Conservation (phyloP, 2,113 vertebrate genomes). For the Toxostoma redivivum region DNA sequence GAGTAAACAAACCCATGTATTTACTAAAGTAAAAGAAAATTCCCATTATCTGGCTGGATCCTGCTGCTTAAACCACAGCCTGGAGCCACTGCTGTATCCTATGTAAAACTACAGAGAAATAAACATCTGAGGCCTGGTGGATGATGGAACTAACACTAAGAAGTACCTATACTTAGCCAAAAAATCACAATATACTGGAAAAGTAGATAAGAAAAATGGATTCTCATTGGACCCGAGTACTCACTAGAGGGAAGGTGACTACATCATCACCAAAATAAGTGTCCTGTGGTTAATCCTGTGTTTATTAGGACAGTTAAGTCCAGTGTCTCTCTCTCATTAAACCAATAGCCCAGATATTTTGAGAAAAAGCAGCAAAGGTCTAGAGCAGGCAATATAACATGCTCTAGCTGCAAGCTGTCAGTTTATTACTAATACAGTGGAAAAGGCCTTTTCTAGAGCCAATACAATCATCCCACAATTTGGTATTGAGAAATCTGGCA, state of each 20-base stretch:
- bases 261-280: not conserved
- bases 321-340: not conserved
- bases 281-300: not conserved
- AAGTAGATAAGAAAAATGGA: not conserved
- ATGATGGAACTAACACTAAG: not conserved
- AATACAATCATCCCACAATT: not conserved
- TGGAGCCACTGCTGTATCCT: not conserved
- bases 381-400: not conserved
- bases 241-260: not conserved
- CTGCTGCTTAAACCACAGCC: not conserved
- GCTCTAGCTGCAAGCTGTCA: not conserved
- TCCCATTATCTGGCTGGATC: not conserved
- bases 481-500: not conserved
- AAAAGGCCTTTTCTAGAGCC: not conserved
- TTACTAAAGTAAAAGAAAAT: conserved; percentile 2
- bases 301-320: not conserved
- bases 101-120: not conserved
- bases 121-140: not conserved
- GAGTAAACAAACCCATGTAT: not conserved
- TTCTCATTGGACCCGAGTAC: not conserved
- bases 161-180: not conserved
- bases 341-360: not conserved
- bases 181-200: not conserved
- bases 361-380: not conserved
- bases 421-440: not conserved